Percentiles rank a stretch among this genome's conserved stretches.
These are phyloP conservation scores for Ochotona curzoniae DNA, from an alignment of 2,113 vertebrate genomes.

Conservation along the genomic window DNA sequence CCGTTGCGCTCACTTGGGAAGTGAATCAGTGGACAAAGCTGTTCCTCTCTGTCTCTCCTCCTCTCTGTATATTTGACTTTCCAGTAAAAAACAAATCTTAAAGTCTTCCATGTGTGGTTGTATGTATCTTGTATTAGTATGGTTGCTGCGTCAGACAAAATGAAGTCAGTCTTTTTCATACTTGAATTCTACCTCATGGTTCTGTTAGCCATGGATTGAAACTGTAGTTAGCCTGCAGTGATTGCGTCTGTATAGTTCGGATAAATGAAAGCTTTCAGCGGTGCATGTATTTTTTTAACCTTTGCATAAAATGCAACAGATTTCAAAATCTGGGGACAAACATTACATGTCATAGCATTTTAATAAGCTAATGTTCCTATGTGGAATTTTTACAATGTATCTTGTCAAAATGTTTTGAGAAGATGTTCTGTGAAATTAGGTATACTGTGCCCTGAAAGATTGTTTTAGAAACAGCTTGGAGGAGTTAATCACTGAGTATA, in stretches of 20 bases:
- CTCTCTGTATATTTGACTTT: too few species aligned
- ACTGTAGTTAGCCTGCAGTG: too few species aligned
- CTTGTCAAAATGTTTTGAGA: constrained; percentile 34
- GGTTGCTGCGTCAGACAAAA: not conserved
- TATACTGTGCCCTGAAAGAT: not conserved
- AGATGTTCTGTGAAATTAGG: not conserved
- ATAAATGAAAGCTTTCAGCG: constrained; percentile 13
- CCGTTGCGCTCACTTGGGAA: too few species aligned
- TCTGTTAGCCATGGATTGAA: too few species aligned
- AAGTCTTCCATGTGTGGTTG: too few species aligned
- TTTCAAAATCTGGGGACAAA: constrained; percentile 49
- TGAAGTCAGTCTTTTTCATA: too few species aligned
- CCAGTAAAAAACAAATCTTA: too few species aligned
- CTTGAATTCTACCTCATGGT: too few species aligned
- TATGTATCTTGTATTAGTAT: not conserved
- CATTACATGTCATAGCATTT: constrained; percentile 11
- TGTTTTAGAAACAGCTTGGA: constrained; percentile 44
- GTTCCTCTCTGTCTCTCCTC: too few species aligned
- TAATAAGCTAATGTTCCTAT: not conserved
- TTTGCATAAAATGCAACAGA: constrained; percentile 33
- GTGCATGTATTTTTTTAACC: constrained; percentile 10
- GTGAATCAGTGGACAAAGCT: too few species aligned
- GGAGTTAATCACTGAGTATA: not conserved
- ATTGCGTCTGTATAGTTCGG: not conserved
- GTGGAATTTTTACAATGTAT: not conserved